phyloP scores from a whole-genome alignment of 2,888 invertebrate genomes.

The Dioctria rufipes region DNA sequence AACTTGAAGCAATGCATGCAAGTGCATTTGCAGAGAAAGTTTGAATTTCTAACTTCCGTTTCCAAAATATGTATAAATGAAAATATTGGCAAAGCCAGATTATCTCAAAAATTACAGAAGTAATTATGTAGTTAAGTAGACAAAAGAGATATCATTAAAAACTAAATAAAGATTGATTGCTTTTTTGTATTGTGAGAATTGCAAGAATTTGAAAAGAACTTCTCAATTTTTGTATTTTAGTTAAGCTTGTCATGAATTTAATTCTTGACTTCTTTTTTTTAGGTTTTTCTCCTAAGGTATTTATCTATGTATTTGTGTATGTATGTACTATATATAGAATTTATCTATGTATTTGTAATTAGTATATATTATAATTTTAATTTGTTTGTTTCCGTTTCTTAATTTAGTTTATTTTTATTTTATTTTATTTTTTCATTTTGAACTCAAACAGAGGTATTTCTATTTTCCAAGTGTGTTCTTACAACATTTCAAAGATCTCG shows the following conservation, averaged over 20 bases:
- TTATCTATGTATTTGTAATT: constrained; percentile 45
- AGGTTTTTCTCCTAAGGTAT: constrained; percentile 15
- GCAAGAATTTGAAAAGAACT: neutral
- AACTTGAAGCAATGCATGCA: no score
- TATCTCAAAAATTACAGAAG: no score
- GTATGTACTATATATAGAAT: constrained; percentile 33
- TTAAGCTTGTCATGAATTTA: neutral
- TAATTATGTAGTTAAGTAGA: no score
- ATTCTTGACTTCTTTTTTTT: neutral
- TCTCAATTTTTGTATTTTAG: neutral
- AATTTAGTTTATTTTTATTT: constrained; percentile 60
- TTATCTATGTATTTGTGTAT: constrained; percentile 37
- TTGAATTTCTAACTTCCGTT: no score
- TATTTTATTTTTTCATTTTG: constrained; percentile 65
- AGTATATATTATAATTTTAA: constrained; percentile 50
- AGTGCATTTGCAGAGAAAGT: no score
- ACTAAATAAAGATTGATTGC: no score
- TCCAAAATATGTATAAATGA: no score
- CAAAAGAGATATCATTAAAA: no score
- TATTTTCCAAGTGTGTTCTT: constrained; percentile 66
- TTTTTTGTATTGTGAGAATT: constrained; percentile 20
- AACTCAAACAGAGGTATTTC: constrained; percentile 73
- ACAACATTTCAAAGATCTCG: neutral
- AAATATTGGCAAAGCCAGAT: no score
- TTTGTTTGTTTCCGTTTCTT: constrained; percentile 47